A percentile compares a stretch with the other conserved stretches of the same genome.
Evolutionary conservation across 1,140 invertebrate species (phyloP).

Genomic region (Drosophila parabipectinata): DNA sequence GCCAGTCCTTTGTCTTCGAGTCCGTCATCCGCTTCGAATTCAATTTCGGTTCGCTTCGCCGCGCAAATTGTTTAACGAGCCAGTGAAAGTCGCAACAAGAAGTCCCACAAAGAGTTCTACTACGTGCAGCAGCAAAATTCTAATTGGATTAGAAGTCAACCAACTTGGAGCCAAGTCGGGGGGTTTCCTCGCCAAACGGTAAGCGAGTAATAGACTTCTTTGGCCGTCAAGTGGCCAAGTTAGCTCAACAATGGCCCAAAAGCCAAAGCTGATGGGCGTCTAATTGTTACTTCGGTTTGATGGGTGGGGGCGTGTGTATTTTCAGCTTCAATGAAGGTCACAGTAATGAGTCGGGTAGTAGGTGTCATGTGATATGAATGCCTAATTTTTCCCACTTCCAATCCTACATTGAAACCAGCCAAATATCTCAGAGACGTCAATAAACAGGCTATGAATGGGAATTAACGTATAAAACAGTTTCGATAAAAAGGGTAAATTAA

Average conservation of each 20-base stretch:
- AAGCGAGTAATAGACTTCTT: constrained; percentile 57
- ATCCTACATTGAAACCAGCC: no score
- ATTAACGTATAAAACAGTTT: constrained; percentile 15
- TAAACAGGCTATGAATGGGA: constrained; percentile 13
- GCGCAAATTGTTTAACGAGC: constrained; percentile 69
- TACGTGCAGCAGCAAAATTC: constrained; percentile 65
- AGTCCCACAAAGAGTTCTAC: constrained; percentile 49
- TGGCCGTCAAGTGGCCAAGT: constrained; percentile 38
- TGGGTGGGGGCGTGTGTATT: not conserved
- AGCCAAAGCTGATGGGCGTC: constrained; percentile 39
- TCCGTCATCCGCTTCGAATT: constrained; percentile 32
- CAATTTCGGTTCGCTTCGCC: constrained; percentile 36
- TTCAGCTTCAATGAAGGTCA: constrained; percentile 19
- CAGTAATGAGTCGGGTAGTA: constrained; percentile 52
- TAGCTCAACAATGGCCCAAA: constrained; percentile 27
- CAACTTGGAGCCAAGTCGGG: constrained; percentile 39
- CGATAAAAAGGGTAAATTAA: no score
- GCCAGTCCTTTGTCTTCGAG: constrained; percentile 26
- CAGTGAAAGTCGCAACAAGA: constrained; percentile 55
- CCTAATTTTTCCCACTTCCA: constrained; percentile 46
- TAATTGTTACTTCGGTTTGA: constrained; percentile 30
- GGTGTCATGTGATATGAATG: constrained; percentile 73
- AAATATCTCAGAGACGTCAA: no score
- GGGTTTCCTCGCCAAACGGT: constrained; percentile 22
- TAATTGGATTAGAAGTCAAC: constrained; percentile 80